phyloP scores from a whole-genome alignment of 2,113 vertebrate genomes.

The Nycticebus coucang region DNA sequence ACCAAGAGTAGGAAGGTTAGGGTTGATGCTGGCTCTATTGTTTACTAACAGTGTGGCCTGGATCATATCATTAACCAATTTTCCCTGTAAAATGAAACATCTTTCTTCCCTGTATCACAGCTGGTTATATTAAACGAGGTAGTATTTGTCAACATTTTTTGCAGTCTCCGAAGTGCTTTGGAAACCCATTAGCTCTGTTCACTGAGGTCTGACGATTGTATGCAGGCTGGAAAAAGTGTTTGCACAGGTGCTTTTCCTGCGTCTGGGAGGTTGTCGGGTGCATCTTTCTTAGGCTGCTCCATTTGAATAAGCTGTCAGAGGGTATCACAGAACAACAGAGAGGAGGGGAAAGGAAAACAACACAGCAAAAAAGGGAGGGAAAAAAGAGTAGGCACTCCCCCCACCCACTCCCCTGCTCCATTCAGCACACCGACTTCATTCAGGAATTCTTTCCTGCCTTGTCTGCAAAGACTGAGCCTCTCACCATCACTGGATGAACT shows the following conservation, averaged over 20 bases:
- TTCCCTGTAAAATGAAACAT: not conserved
- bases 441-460: constrained; percentile 63
- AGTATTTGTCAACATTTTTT: not conserved
- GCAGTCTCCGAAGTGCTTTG: not conserved
- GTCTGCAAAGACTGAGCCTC: constrained; percentile 57
- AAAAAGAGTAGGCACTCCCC: not conserved
- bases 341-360: constrained; percentile 59
- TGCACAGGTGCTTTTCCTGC: constrained; percentile 38
- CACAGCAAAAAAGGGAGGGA: not conserved
- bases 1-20: not conserved
- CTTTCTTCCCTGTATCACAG: not conserved
- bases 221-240: not conserved
- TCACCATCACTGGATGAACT: constrained; percentile 37
- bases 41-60: not conserved
- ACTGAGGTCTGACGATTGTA: not conserved
- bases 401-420: not conserved
- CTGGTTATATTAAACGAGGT: not conserved
- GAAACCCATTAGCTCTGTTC: not conserved
- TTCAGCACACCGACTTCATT: constrained; percentile 72
- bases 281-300: constrained; percentile 57
- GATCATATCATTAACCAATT: not conserved
- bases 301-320: constrained; percentile 58
- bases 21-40: not conserved
- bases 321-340: constrained; percentile 64
- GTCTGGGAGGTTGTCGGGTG: constrained; percentile 43